These are phyloP conservation scores for Cherax destructor DNA, from an alignment of 1,140 invertebrate species.

Conservation along the genomic window DNA sequence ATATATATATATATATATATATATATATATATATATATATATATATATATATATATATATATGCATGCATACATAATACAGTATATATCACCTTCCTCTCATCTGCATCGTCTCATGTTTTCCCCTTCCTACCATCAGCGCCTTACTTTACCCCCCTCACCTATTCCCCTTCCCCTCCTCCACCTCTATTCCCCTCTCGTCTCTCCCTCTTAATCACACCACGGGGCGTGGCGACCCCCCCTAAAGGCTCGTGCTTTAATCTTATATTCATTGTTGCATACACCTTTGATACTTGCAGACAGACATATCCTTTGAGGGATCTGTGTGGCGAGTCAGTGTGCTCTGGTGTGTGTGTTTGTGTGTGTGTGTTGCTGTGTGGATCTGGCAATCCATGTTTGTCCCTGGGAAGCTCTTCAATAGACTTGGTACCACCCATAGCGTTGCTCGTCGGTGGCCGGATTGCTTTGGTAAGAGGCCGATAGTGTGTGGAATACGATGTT, in stretches of 20 bases:
- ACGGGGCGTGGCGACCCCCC: constrained; percentile 26
- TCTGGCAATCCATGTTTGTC: not conserved
- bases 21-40: too few species aligned
- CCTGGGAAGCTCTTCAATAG: not conserved
- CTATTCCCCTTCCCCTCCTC: not conserved
- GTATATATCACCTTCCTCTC: not conserved
- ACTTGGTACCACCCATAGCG: not conserved
- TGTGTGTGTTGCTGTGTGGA: not conserved
- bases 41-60: too few species aligned
- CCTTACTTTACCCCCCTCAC: not conserved
- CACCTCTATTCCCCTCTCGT: not conserved
- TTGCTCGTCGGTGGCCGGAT: not conserved
- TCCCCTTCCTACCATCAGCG: not conserved
- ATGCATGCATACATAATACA: too few species aligned
- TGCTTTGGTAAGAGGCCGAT: not conserved
- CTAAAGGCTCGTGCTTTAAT: constrained; percentile 23
- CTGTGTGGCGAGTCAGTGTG: not conserved
- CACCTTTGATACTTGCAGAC: constrained; percentile 22
- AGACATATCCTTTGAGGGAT: not conserved
- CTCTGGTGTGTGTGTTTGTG: constrained; percentile 11
- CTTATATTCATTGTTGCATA: constrained; percentile 41
- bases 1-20: too few species aligned
- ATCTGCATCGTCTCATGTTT: not conserved
- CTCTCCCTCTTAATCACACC: constrained; percentile 31
- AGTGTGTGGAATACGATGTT: not conserved